phyloP scores from a whole-genome alignment of 2,888 invertebrate species.

The Acanthopleura granulata region DNA sequence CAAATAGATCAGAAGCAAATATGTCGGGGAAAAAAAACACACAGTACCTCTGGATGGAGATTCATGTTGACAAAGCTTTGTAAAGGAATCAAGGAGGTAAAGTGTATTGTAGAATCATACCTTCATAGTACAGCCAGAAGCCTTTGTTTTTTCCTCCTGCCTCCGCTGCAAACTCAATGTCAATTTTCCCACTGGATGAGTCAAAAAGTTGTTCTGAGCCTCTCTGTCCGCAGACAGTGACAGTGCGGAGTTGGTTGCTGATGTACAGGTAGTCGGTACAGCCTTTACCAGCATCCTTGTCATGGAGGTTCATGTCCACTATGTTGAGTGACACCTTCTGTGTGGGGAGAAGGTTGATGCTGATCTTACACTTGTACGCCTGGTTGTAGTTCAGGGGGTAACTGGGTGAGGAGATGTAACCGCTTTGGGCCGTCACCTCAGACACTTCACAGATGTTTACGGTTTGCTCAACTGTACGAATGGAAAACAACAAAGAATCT shows the following conservation, averaged over 20 bases:
- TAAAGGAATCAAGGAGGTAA: no score
- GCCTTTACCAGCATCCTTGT: slow-evolving; percentile 39
- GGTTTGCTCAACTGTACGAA: slow-evolving; percentile 45
- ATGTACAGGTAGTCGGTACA: slow-evolving; percentile 60
- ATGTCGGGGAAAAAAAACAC: no score
- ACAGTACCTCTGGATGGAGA: no score
- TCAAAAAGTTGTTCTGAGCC: slow-evolving; percentile 46
- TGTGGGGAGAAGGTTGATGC: slow-evolving; percentile 41
- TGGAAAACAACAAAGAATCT: no score
- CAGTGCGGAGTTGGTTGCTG: slow-evolving; percentile 47
- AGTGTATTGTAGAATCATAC: no score
- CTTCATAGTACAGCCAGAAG: slow-evolving; percentile 66
- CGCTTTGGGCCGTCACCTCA: slow-evolving; percentile 43
- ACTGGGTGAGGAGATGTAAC: slow-evolving; percentile 59
- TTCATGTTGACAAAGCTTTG: no score
- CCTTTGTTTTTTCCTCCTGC: slow-evolving; percentile 49
- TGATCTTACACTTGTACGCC: slow-evolving; percentile 39
- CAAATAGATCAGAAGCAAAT: no score
- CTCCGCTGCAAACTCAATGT: slow-evolving; percentile 46
- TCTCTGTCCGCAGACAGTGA: slow-evolving; percentile 57
- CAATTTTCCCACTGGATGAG: slow-evolving; percentile 42
- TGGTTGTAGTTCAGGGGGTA: slow-evolving; percentile 56
- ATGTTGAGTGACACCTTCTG: slow-evolving; percentile 56
- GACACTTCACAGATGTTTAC: slow-evolving; percentile 49
- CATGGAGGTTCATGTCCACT: slow-evolving; percentile 58